Evolutionary conservation across 2,113 vertebrate species (phyloP), one percentile per base, ranked within the genome.

Genomic region (Cheirogaleus medius): DNA sequence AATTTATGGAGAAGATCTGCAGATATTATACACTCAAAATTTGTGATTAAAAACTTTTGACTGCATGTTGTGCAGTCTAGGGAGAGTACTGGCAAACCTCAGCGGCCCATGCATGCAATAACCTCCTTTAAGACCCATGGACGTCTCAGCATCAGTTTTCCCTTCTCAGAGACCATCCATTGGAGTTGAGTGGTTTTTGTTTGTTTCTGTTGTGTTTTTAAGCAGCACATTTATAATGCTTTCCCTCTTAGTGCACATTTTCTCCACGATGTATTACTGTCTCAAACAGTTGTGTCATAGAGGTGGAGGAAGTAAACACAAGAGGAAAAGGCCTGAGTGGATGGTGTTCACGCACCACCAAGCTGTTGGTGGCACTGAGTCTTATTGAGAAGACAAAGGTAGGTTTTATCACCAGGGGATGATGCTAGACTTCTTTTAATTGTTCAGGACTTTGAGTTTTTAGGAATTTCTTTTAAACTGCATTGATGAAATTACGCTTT

Each of bases 201-300:
- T 80, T 47, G 4, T 76, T 76, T 77, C 32, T 88, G 34, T 49
- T 68, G 8, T 37, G 34, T 54, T 98, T 97, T 95, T 80, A 66
- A 91, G 87, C 44, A 54, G 76, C 37, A 60, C 60, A 23, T 66
- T 82, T 37, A 21, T 92, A 94, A 89, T 56, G 80, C 8, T 23
- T 42, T 44, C 42, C 90, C 58, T 97, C 94, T 93, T 87, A 66
- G 37, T 89, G 58, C 76, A 17, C 32, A 6, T 82, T 87, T 87
- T 71, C 68, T 96, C 25, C 20, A 21, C 78, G 64, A 63, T 69
- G 42, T 52, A 47, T 87, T 34, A 85, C 34, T 85, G 97, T 97
- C 87, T 87, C 78, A 87, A 29, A 69, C 91, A 88, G 88, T 69
- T n/a, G 32, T 96, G 89, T 92, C 90, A 44, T 90, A 87, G 93